These are phyloP conservation scores for Nowickia ferox DNA, from an alignment of 2,888 invertebrate genomes.

Conservation along the genomic window DNA sequence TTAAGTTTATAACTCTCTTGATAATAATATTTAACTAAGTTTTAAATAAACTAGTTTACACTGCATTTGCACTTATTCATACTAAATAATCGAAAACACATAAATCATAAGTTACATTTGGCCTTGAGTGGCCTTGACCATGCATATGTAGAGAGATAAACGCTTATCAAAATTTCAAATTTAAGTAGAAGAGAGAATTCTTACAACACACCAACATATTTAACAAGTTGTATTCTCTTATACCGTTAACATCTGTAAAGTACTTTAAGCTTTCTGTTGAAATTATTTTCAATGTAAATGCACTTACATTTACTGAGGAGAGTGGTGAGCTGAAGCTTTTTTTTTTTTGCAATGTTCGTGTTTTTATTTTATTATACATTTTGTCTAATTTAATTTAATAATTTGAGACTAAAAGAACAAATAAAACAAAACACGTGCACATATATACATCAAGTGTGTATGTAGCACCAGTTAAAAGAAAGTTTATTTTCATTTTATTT, in stretches of 20 bases:
- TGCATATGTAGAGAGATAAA: conserved; percentile 69
- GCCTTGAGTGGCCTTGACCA: conserved; percentile 81
- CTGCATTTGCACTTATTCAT: neutral
- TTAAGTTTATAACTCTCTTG: neutral
- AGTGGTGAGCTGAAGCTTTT: conserved; percentile 5
- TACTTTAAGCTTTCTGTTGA: conserved; percentile 49
- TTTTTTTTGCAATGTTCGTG: neutral
- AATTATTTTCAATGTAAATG: conserved; percentile 52
- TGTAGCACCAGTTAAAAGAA: conserved; percentile 9
- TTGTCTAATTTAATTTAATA: conserved; percentile 44
- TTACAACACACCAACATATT: neutral
- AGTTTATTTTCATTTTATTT: neutral
- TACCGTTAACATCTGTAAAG: conserved; percentile 32
- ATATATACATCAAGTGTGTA: neutral
- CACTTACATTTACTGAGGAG: neutral
- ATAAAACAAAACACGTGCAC: conserved; percentile 41
- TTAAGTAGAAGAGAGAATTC: conserved; percentile 42
- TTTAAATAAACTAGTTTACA: conserved; percentile 40
- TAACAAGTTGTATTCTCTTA: conserved; percentile 45
- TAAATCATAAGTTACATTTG: conserved; percentile 67
- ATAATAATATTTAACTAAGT: neutral
- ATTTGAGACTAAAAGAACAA: conserved; percentile 48
- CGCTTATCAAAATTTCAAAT: conserved; percentile 42
- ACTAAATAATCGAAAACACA: neutral
- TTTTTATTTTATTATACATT: neutral